Evolutionary conservation across 1,140 invertebrate species (phyloP), one percentile per base, ranked within the genome.

Genomic region (Drosophila carrolli): DNA sequence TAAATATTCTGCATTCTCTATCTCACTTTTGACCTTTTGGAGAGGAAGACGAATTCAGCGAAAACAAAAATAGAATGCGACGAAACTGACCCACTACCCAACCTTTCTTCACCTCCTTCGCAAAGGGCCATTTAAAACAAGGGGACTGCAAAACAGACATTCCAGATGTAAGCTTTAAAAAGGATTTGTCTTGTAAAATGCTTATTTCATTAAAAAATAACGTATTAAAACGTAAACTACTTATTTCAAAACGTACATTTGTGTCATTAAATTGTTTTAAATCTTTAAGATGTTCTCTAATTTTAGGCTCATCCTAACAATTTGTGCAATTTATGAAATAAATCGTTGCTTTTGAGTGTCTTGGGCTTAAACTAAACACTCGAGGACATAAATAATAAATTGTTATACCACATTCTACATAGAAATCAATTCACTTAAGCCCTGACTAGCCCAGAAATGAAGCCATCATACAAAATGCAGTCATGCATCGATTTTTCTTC

Each of bases 401-500:
- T 11, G 0, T 1, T 8, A 11, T 29, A 5, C 4, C 23, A 58
- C 27, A 63, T 47, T 37, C 2, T 9, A 11, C 6, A 19, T n/a
- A 37, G 10, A 66, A 53, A 19, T 44, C 4, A 14, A 32, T 14
- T 23, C 4, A 0, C 16, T 16, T 9, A 38, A 53, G 27, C 27
- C 13, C 1, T 10, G 13, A 40, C 19, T 55, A 47, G n/a, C 48
- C 57, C 43, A 53, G 11, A 73, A 61, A 43, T 29, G 19, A 55
- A 63, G 41, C 9, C 70, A 51, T 43, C 38, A 19, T 19, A 38
- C 37, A 37, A 50, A 71, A 32, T 58, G 70, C 43, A 55, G 71
- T 61, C 50, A 75, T 43, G 37, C 70, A 75, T 75, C 70, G 72
- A 75, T 75, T 75, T 75, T 75, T 73, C 6, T 35, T 35, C n/a